Percentiles rank a stretch among this genome's conserved stretches.
phyloP scores from a whole-genome alignment of 1,140 invertebrate genomes.

The Contarinia nasturtii region DNA sequence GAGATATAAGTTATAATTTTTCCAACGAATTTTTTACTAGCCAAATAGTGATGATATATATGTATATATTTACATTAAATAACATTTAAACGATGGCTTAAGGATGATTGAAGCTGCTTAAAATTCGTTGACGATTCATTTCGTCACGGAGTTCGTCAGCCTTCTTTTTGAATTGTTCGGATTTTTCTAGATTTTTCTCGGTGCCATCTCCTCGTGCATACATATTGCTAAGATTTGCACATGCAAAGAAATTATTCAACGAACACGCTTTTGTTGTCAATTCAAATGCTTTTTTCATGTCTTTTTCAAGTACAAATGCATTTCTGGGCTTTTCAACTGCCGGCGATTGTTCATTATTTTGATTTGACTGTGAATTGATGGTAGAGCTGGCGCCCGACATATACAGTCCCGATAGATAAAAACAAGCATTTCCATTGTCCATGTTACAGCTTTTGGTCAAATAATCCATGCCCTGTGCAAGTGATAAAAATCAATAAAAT shows the following conservation, averaged over 20 bases:
- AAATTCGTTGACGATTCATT: no score
- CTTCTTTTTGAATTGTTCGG: no score
- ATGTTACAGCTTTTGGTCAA: conserved; percentile 43
- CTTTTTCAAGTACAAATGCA: conserved; percentile 33
- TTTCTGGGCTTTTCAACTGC: background rate
- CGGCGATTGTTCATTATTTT: conserved; percentile 8
- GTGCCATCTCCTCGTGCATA: conserved; percentile 45
- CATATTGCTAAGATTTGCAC: conserved; percentile 65
- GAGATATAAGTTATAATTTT: conserved; percentile 24
- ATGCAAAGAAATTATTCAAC: conserved; percentile 52
- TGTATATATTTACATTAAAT: no score
- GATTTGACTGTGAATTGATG: no score
- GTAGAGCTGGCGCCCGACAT: conserved; percentile 35
- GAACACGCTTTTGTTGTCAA: conserved; percentile 52
- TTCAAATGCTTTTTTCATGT: conserved; percentile 48
- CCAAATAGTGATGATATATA: no score
- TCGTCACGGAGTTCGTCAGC: no score
- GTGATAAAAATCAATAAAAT: conserved; percentile 24
- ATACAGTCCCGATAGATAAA: conserved; percentile 49
- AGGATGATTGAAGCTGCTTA: no score
- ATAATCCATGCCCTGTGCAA: conserved; percentile 33
- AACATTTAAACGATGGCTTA: no score
- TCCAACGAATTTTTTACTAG: no score
- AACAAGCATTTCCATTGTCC: conserved; percentile 46
- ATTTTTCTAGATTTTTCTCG: no score